A percentile compares a stretch with the other conserved stretches of the same genome.
These are phyloP conservation scores for Gambelia wislizenii DNA, from an alignment of 2,797 vertebrate species.

Conservation along the genomic window DNA sequence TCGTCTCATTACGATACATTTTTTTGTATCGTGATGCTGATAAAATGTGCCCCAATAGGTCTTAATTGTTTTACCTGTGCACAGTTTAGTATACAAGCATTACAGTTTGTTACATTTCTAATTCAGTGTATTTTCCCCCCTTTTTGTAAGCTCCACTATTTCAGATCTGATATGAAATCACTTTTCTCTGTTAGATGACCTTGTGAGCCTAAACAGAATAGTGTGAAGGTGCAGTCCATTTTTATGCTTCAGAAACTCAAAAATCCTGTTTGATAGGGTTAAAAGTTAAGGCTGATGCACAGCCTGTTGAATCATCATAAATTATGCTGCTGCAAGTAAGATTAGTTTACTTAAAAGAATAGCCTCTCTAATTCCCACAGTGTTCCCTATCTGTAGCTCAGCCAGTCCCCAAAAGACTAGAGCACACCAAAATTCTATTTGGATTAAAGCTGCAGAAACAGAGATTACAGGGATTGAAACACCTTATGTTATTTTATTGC, in stretches of 20 bases:
- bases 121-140: neutral
- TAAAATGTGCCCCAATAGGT: slow-evolving; percentile 10
- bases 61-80: neutral
- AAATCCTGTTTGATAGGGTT: neutral
- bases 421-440: slow-evolving; percentile 44
- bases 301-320: neutral
- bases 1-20: neutral
- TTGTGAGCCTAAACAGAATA: slow-evolving; percentile 14
- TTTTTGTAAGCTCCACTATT: neutral
- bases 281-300: neutral
- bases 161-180: slow-evolving; percentile 35
- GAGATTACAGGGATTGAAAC: slow-evolving; percentile 43
- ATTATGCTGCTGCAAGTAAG: slow-evolving; percentile 32
- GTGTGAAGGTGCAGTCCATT: slow-evolving; percentile 21
- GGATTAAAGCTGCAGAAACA: slow-evolving; percentile 54
- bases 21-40: neutral
- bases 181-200: slow-evolving; percentile 9
- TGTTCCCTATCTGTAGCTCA: slow-evolving; percentile 53
- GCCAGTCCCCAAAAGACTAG: slow-evolving; percentile 33
- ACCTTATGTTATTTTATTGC: slow-evolving; percentile 21
- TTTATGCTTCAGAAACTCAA: slow-evolving; percentile 11
- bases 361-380: slow-evolving; percentile 1
- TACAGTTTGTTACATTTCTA: slow-evolving; percentile 23
- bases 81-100: neutral
- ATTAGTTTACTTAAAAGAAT: neutral